Base-by-base conservation (phyloP, 1,140 invertebrate species). In the Cotesia typhae region DNA sequence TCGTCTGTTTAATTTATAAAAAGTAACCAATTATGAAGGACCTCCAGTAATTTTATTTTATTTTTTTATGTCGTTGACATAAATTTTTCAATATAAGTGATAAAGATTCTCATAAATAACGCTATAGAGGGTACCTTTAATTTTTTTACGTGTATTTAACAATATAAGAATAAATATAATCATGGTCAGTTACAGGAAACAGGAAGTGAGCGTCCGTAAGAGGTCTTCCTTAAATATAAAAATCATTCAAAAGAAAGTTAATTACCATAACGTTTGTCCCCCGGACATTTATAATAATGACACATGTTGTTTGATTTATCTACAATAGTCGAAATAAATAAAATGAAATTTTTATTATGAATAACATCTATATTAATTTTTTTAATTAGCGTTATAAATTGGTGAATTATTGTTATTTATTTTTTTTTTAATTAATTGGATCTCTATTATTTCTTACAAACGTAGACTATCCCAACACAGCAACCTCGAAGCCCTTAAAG, bases 401-500 rank as follows among this genome's bases (percentile, higher is more conserved):
- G 41, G 41, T 47, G 7, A 28, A 28, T 28, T 28, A 28, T 28
- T 28, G 28, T 28, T 28, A 28, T 28, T 28, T 28, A 28, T 28
- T 28, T 28, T 28, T 28, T 28, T 28, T 28, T 2, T 28, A 28
- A 28, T 28, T 28, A 28, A 28, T 28, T 28, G 28, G 1, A 28
- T 28, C 28, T 28, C 28, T 41, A 41, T 41, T 47, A 47, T 47
- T 47, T 9, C 6, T 47, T 47, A 47, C 10, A 47, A 47, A 10
- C 4, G 7, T 47, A 20, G 17, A 51, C 14, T 67, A 17, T 67
- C 20, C 65, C 65, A 67, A 36, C 47, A 6, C n/a, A 14, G 4
- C 41, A 65, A 37, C 12, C 63, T 51, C 14, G 38, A 67, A 41
- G 66, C 20, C 66, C 66, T 55, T 67, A 68, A 68, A 68, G 36